phyloP scores from a whole-genome alignment of 2,113 vertebrate genomes.

The Hypanus sabinus region DNA sequence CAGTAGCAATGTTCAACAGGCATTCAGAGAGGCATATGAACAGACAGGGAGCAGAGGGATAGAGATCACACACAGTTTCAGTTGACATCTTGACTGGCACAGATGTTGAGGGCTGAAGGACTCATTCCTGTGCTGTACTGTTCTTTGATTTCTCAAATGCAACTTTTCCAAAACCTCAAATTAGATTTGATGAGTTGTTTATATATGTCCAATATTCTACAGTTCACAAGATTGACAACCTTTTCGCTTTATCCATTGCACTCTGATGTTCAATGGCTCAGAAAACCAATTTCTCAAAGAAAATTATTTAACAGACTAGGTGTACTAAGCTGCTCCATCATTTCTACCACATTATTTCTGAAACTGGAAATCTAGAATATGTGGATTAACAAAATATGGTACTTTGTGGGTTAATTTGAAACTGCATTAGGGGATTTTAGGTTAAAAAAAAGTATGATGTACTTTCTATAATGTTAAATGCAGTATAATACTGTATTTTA shows the following conservation, averaged over 20 bases:
- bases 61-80: too few species aligned
- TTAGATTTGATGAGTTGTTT: background rate
- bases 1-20: too few species aligned
- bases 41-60: too few species aligned
- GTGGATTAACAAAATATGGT: background rate
- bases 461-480: background rate
- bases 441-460: background rate
- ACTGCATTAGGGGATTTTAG: background rate
- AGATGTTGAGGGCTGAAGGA: too few species aligned
- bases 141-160: background rate
- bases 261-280: background rate
- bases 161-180: background rate
- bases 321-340: background rate
- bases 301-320: background rate
- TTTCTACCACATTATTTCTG: background rate
- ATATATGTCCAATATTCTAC: background rate
- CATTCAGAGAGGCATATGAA: too few species aligned
- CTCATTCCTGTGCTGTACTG: too few species aligned
- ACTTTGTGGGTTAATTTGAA: background rate
- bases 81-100: too few species aligned
- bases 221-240: background rate
- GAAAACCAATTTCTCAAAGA: background rate
- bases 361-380: background rate
- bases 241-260: background rate
- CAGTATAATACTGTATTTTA: background rate